phyloP scores from a whole-genome alignment of 2,888 invertebrate genomes.

The Eueremaeus valkanovi region DNA sequence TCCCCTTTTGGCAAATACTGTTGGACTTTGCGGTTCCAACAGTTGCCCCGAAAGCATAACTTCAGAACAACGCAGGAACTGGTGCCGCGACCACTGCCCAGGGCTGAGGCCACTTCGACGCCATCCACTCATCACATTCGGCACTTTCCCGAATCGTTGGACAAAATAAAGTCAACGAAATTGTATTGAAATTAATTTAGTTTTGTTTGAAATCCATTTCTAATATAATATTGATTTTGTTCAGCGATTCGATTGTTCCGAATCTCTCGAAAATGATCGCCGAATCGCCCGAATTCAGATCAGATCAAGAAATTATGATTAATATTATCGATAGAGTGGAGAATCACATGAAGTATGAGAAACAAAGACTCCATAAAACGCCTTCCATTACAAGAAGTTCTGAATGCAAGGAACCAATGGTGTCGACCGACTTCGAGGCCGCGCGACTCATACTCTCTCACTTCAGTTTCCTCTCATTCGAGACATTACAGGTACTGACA shows the following conservation, averaged over 20 bases:
- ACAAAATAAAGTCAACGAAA: conserved; percentile 72
- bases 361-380: conserved; percentile 25
- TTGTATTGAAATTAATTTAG: conserved; percentile 60
- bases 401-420: conserved; percentile 35
- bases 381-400: background rate
- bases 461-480: conserved; percentile 71
- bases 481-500: conserved; percentile 19
- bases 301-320: conserved; percentile 65
- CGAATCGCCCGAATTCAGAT: conserved; percentile 52
- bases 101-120: conserved; percentile 57
- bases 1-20: conserved; percentile 92
- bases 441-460: conserved; percentile 90
- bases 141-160: conserved; percentile 74
- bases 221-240: conserved; percentile 8
- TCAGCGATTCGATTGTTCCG: conserved; percentile 39
- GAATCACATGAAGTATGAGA: conserved; percentile 47
- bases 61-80: background rate
- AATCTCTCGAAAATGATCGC: conserved; percentile 35
- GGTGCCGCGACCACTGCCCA: conserved; percentile 63
- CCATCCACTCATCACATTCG: conserved; percentile 59
- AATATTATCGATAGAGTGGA: conserved; percentile 53
- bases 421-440: conserved; percentile 75
- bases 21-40: conserved; percentile 75
- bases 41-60: conserved; percentile 28
- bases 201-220: conserved; percentile 14